Conservation (phyloP, 2,113 vertebrate genomes). For the human (Homo sapiens) region GRCh38 chr15:89824001-89824500, state of each 20-base stretch:
- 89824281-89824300: background rate
- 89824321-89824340: background rate
- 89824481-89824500: background rate
- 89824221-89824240: background rate
- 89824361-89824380: background rate
- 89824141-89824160: background rate
- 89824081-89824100: background rate
- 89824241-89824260: background rate
- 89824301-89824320: background rate
- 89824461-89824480: background rate
- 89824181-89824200: background rate
- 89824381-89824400: background rate
- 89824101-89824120: background rate
- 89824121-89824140: background rate
- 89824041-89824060: background rate
- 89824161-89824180: background rate
- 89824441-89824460: background rate
- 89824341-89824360: background rate
- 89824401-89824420: background rate
- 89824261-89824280: background rate
- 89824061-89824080: background rate
- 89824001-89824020: background rate
- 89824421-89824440: background rate
- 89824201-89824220: background rate
- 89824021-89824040: background rate